Evolutionary conservation across 2,888 invertebrate genomes (phyloP).

Genomic region (Xanthia icteritia): DNA sequence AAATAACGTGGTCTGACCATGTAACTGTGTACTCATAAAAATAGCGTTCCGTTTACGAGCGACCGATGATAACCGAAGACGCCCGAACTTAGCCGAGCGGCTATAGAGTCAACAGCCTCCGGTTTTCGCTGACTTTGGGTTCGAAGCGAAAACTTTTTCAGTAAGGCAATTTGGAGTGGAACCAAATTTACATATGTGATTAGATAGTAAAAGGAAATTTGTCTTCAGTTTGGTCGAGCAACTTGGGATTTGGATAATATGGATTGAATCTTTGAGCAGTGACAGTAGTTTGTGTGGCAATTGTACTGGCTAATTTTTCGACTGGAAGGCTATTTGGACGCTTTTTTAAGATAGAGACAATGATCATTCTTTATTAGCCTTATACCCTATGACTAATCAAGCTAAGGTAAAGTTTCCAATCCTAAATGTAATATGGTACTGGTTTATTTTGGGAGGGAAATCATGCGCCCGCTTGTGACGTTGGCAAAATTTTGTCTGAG

Average conservation of each 20-base stretch:
- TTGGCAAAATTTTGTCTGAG: constrained; percentile 11
- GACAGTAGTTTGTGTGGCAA: constrained; percentile 23
- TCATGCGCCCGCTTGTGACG: background rate
- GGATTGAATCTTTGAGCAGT: constrained; percentile 60
- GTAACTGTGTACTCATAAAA: constrained; percentile 82
- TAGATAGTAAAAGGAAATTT: constrained; percentile 69
- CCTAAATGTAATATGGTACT: background rate
- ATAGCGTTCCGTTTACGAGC: constrained; percentile 80
- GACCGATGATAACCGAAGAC: constrained; percentile 81
- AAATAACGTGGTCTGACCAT: constrained; percentile 63
- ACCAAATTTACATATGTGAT: constrained; percentile 71
- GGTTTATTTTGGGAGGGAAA: background rate
- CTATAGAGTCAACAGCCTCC: constrained; percentile 69
- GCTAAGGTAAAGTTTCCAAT: background rate
- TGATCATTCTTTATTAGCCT: background rate
- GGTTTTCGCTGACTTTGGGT: constrained; percentile 69
- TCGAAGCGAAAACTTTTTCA: constrained; percentile 68
- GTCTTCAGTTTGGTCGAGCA: constrained; percentile 56
- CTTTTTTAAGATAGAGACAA: background rate
- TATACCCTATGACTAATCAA: background rate
- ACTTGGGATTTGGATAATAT: constrained; percentile 58
- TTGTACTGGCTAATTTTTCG: constrained; percentile 18
- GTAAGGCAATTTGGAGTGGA: constrained; percentile 70
- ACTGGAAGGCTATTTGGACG: background rate
- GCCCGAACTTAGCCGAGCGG: constrained; percentile 77